Evolutionary conservation across 2,113 vertebrate species (phyloP), one percentile per base, ranked within the genome.

Genomic region (Oxyruncus cristatus): DNA sequence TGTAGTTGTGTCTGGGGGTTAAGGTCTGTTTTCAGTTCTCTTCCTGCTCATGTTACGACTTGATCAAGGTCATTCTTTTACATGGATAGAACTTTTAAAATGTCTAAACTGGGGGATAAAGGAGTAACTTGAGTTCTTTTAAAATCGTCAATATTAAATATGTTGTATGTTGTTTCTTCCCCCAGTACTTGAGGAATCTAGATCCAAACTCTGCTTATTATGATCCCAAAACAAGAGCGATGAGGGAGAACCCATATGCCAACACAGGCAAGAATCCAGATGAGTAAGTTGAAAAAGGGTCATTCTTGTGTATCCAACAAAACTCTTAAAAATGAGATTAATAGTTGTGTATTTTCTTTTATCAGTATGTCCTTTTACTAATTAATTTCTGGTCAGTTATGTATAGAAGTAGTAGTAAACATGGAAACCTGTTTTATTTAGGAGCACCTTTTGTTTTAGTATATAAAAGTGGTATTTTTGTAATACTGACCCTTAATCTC

Each of bases 161-260:
- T 49, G 53, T 78, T 94, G 6, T 41, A 1, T 71, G 12, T 30
- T 80, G 8, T 75, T 93, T 91, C 20, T 67, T 76, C 30, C 81
- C 76, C 17, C 95, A 99, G 99, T 99, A 99, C 96, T 95, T 99
- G 95, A 98, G 99, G 95, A 99, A 99, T 96, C 97, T 99, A 89
- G 99, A 99, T 98, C 99, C 99, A 95, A 99, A 99, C 95, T 99
- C 99, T 55, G 99, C 99, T 58, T 99, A 99, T 90, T 99, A 99
- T 33, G 99, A 99, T 97, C 99, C 99, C 70, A 99, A 99, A 98
- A 99, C 99, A 7, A 99, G 99, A 98, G 99, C 99, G 11, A 99
- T 99, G 99, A 99, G 99, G 88, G 99, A 99, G 96, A 99, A 99
- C 94, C 99, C 99, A 0, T 99, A 99, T 92, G 97, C 98, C 82